Evolutionary conservation across 2,888 invertebrate species (phyloP), one percentile per base, ranked within the genome.

Genomic region (Sympetrum striolatum): DNA sequence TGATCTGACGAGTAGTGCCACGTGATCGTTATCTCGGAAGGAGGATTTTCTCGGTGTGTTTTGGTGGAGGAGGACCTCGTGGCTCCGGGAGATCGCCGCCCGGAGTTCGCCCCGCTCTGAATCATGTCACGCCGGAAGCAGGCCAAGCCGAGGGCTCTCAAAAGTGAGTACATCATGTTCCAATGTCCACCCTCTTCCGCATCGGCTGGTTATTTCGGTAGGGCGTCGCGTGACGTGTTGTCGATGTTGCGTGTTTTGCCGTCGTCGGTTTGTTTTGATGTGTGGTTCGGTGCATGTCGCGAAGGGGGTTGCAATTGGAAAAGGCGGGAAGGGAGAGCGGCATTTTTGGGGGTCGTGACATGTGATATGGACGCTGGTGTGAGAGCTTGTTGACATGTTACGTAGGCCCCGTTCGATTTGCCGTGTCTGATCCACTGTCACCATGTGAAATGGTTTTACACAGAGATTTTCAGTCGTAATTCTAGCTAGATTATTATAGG

Each of bases 111-210:
- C 31, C 14, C 5, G 14, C n/a, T 25, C 39, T 25, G 35, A 18
- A 35, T 93, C 93, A 93, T 96, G 96, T 96, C 96, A 92, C 95
- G 96, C 92, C 95, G 96, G 92, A 96, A 96, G 93, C 96, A 96
- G 93, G 96, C 96, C 81, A 96, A 96, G 93, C 96, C 96, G 92
- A 95, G 96, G 93, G 96, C 96, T 91, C 94, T 96, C 92, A 96
- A 96, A 95, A 95, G 96, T 96, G 94, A 96, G 96, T 95, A 92
- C 93, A 73, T 22, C 18, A 64, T 18, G 22, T 18, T 25, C 25
- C 1, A 22, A n/a, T 64, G 22, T 6, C n/a, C n/a, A 60, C 60
- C 60, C 18, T 60, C 18, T 60, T 8, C n/a, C 14, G 35, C 44
- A 25, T 80, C 81, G 37, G 6, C 15, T 6, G 2, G 22, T 37